A percentile compares a stretch with the other conserved stretches of the same genome.
Evolutionary conservation across 1,140 invertebrate genomes (phyloP).

Genomic region (Trichonephila clavipes): DNA sequence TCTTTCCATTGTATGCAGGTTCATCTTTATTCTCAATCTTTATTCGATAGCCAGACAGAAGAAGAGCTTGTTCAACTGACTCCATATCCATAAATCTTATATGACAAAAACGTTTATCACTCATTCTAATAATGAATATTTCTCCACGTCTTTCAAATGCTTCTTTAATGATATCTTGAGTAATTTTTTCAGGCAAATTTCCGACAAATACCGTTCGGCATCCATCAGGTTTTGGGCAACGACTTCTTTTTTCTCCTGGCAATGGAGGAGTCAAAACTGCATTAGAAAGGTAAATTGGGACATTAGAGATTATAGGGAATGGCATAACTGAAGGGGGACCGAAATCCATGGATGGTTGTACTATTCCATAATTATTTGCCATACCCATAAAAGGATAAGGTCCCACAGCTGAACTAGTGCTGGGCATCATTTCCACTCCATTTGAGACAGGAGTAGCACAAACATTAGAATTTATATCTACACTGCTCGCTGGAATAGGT

Average conservation of each 20-base stretch:
- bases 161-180: slow-evolving; percentile 92
- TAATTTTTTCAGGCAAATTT: slow-evolving; percentile 94
- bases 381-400: not conserved
- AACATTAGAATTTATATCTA: not conserved
- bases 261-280: slow-evolving; percentile 93
- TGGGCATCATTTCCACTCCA: not conserved
- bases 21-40: slow-evolving; percentile 90
- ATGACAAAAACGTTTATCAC: slow-evolving; percentile 98
- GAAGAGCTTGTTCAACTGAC: slow-evolving; percentile 93
- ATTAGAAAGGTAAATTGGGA: slow-evolving; percentile 92
- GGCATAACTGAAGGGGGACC: not conserved
- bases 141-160: slow-evolving; percentile 95
- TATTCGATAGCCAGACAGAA: slow-evolving; percentile 95
- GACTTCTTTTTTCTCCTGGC: slow-evolving; percentile 89
- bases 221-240: slow-evolving; percentile 90
- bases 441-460: not conserved
- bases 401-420: not conserved
- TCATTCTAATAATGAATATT: slow-evolving; percentile 92
- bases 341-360: not conserved
- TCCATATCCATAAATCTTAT: slow-evolving; percentile 93
- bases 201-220: slow-evolving; percentile 97
- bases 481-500: not conserved
- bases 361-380: slow-evolving; percentile 19
- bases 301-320: slow-evolving; percentile 79
- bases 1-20: slow-evolving; percentile 89